Evolutionary conservation across 2,113 vertebrate species (phyloP).

Genomic region (Piliocolobus tephrosceles): DNA sequence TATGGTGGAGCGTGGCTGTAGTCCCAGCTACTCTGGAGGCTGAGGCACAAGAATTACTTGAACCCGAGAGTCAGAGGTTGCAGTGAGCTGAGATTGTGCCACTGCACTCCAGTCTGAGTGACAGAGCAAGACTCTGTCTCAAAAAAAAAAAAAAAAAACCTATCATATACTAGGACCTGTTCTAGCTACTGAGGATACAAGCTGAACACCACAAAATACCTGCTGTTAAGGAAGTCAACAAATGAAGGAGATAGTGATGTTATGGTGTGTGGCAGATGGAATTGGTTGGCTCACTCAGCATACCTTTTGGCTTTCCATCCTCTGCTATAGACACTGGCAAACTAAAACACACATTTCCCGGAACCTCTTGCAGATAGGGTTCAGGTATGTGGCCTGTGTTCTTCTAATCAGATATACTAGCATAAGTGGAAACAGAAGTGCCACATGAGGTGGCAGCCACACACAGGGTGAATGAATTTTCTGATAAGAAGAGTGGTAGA

Average conservation of each 20-base stretch:
- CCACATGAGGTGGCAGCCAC: not conserved
- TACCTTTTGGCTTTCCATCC: not conserved
- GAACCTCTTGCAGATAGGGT: not conserved
- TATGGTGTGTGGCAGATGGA: not conserved
- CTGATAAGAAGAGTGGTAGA: not conserved
- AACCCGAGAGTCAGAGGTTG: no score
- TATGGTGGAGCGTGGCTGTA: no score
- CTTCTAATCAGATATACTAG: not conserved
- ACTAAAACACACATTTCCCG: not conserved
- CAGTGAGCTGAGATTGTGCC: no score
- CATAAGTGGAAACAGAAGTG: not conserved
- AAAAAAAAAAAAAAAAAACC: no score
- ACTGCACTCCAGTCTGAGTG: no score
- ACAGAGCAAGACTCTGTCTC: no score
- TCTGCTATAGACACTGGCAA: not conserved
- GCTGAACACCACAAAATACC: not conserved
- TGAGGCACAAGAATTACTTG: no score
- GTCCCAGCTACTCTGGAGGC: no score
- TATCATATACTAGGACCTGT: not conserved
- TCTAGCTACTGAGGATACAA: not conserved
- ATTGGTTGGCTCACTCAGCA: not conserved
- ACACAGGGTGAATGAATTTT: not conserved
- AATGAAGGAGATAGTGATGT: not conserved
- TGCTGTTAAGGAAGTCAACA: not conserved
- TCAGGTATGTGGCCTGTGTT: not conserved